Percentiles rank a stretch among this genome's conserved stretches.
phyloP scores from a whole-genome alignment of 2,888 invertebrate species.

The Patella ulyssiponensis region DNA sequence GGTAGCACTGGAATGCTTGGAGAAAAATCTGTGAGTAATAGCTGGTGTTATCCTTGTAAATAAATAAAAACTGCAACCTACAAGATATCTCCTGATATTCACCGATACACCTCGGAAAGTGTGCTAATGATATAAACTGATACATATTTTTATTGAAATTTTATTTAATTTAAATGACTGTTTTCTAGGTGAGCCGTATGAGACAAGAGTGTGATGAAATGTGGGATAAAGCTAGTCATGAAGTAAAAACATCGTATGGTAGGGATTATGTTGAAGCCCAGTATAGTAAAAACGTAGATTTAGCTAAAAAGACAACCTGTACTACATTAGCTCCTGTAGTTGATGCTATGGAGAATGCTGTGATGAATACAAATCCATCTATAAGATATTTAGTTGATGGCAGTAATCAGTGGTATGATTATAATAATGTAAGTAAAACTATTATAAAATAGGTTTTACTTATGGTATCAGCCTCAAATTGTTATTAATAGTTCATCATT shows the following conservation, averaged over 20 bases:
- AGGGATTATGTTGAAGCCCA: slow-evolving; percentile 31
- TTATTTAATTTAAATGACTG: neutral
- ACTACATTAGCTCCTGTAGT: slow-evolving; percentile 39
- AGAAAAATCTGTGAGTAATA: slow-evolving; percentile 45
- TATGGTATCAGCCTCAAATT: too few species aligned
- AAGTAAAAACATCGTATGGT: slow-evolving; percentile 51
- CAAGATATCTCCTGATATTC: too few species aligned
- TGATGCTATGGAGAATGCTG: slow-evolving; percentile 54
- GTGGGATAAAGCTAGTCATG: slow-evolving; percentile 44
- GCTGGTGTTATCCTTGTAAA: too few species aligned
- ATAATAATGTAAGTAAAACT: slow-evolving; percentile 50
- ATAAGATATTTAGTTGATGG: slow-evolving; percentile 55
- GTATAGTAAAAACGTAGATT: neutral
- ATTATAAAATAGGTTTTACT: neutral
- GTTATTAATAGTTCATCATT: too few species aligned
- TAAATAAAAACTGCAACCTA: too few species aligned
- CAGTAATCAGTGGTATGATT: slow-evolving; percentile 47
- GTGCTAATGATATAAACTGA: too few species aligned
- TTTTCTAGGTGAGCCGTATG: slow-evolving; percentile 42
- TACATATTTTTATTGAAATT: neutral
- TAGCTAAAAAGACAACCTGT: slow-evolving; percentile 22
- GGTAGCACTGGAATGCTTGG: slow-evolving; percentile 67
- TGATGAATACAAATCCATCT: slow-evolving; percentile 41
- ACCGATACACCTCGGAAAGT: too few species aligned
- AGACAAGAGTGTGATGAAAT: slow-evolving; percentile 44